A percentile compares a stretch with the other conserved stretches of the same genome.
phyloP scores from a whole-genome alignment of 2,888 invertebrate genomes.

The Shargacucullia verbasci region DNA sequence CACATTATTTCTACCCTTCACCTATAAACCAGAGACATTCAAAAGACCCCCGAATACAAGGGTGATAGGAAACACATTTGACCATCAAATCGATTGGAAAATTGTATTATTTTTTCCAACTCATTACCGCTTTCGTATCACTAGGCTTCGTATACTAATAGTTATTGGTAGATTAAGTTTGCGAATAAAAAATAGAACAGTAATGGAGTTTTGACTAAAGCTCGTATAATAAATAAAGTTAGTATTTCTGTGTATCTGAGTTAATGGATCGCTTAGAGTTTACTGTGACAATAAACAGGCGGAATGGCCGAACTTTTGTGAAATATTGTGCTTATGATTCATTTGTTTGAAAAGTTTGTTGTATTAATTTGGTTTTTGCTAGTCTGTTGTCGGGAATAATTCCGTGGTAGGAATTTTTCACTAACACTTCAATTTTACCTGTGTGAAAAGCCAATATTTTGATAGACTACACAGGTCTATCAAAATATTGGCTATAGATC shows the following conservation, averaged over 20 bases:
- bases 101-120: constrained; percentile 55
- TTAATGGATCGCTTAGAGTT: constrained; percentile 44
- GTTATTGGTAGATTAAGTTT: constrained; percentile 27
- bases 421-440: no score
- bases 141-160: constrained; percentile 21
- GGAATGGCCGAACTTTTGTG: constrained; percentile 37
- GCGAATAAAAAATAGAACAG: constrained; percentile 24
- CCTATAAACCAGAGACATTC: constrained; percentile 16
- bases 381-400: background rate
- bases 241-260: constrained; percentile 17
- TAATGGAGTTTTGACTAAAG: constrained; percentile 12
- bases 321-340: constrained; percentile 48
- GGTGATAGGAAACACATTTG: constrained; percentile 39
- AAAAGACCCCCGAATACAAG: background rate
- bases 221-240: constrained; percentile 37
- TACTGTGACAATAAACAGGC: constrained; percentile 41
- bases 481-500: no score
- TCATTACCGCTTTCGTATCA: constrained; percentile 47
- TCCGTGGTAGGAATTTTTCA: no score
- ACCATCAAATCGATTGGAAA: constrained; percentile 53
- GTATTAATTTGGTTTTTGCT: constrained; percentile 18
- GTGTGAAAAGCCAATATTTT: no score
- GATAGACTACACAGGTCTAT: no score
- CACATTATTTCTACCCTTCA: constrained; percentile 25
- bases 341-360: constrained; percentile 30